Evolutionary conservation across 1,140 invertebrate species (phyloP), one percentile per base, ranked within the genome.

Genomic region (Zaprionus tsacasi): DNA sequence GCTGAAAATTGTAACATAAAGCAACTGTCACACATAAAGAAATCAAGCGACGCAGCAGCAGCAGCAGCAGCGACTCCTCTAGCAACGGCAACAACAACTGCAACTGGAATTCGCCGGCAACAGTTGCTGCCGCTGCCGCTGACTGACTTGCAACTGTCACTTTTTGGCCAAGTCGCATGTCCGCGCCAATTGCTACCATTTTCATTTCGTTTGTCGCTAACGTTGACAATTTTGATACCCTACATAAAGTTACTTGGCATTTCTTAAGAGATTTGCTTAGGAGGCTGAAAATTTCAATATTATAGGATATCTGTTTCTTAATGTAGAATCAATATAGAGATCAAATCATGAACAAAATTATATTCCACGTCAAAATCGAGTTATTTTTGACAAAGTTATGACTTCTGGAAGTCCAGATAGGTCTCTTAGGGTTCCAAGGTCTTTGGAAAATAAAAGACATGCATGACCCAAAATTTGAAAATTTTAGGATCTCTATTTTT

Each of bases 1-100:
- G 83, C 80, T 81, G 78, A 64, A 83, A 88, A 88, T 73, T 85
- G 83, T 81, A 89, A 89, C 85, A 89, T 89, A 89, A 81, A 89
- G 86, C 86, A 85, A 89, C 85, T 88, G 85, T 88, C 85, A 81
- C 81, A 85, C 85, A 89, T 89, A 89, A 89, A 89, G 81, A 68
- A 71, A 89, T 89, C 85, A 89, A 79, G 64, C 77, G 64, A 78
- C 55, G 63, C 55, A 63, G 25, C 70, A 73, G 36, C 38, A 38
- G 55, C 21, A 40, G 66, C 8, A 35, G n/a, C 30, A 21, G 11
- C 43, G 36, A 25, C 58, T 58, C 35, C 57, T 52, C 6, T n/a
- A 6, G 38, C 38, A 40, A n/a, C 13, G 13, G 38, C 13, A 40
- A 40, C 45, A 40, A 40, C 40, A 43, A 13, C 40, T n/a, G 13